phyloP scores from a whole-genome alignment of 2,797 vertebrate genomes.

The Xiphorhynchus erythropygius region DNA sequence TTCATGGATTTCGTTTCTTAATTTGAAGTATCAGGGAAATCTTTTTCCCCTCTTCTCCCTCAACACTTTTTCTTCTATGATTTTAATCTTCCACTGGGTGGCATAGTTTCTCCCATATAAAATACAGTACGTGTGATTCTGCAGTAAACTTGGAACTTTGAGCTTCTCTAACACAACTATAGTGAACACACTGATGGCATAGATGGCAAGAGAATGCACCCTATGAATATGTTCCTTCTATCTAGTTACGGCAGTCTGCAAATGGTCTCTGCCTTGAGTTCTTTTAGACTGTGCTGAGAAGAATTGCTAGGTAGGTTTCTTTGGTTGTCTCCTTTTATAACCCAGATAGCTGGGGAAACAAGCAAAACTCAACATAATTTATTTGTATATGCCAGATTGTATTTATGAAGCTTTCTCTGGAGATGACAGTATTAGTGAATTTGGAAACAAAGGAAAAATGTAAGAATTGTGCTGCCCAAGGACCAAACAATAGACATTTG shows the following conservation, averaged over 20 bases:
- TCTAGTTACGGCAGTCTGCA: not conserved
- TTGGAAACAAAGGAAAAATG: constrained; percentile 3
- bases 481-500: not conserved
- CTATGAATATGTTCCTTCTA: not conserved
- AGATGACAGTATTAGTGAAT: constrained; percentile 19
- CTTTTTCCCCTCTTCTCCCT: fast-evolving
- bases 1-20: not conserved
- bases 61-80: not conserved
- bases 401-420: not conserved
- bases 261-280: not conserved
- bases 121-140: not conserved
- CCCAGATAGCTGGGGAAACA: not conserved
- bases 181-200: not conserved
- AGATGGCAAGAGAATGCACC: not conserved
- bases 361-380: not conserved
- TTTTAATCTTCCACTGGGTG: constrained; percentile 50
- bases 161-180: not conserved
- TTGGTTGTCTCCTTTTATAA: not conserved
- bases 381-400: not conserved
- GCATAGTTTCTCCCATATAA: constrained; percentile 18
- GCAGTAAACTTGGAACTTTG: not conserved
- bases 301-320: not conserved
- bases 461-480: not conserved
- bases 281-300: not conserved
- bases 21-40: not conserved